These are phyloP conservation scores for Eurystomus gularis DNA, from an alignment of 2,113 vertebrate species.

Conservation along the genomic window DNA sequence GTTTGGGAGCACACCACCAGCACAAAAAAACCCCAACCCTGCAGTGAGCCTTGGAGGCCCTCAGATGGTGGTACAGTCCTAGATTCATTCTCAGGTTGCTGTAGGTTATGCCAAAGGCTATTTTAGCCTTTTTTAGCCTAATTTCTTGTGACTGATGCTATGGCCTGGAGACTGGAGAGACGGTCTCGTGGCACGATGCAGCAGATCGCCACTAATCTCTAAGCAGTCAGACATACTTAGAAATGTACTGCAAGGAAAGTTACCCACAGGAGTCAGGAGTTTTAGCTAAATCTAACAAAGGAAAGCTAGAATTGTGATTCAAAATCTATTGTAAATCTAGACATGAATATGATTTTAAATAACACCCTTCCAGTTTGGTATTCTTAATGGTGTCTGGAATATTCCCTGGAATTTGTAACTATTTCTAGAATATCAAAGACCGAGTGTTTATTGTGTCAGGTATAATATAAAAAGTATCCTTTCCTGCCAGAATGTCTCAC, in stretches of 20 bases:
- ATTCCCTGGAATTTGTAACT: neutral
- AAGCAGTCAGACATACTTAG: neutral
- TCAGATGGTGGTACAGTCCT: neutral
- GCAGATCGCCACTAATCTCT: neutral
- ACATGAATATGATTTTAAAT: neutral
- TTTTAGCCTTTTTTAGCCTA: neutral
- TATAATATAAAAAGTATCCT: neutral
- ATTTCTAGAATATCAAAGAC: neutral
- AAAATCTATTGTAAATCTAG: neutral
- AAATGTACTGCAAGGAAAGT: neutral
- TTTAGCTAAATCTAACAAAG: neutral
- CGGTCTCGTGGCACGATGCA: neutral
- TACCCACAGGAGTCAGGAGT: neutral
- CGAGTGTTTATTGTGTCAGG: accelerated
- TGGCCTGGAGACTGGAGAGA: neutral
- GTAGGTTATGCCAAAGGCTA: neutral
- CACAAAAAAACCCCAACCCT: neutral
- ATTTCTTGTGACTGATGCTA: neutral
- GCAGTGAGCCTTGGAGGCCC: neutral
- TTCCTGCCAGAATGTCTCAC: neutral
- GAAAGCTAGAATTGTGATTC: neutral
- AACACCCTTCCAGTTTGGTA: neutral
- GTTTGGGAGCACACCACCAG: accelerated
- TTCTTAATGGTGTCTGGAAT: neutral
- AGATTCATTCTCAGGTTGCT: neutral